Evolutionary conservation across 2,797 vertebrate species (phyloP).

Genomic region (Ataeniobius toweri): DNA sequence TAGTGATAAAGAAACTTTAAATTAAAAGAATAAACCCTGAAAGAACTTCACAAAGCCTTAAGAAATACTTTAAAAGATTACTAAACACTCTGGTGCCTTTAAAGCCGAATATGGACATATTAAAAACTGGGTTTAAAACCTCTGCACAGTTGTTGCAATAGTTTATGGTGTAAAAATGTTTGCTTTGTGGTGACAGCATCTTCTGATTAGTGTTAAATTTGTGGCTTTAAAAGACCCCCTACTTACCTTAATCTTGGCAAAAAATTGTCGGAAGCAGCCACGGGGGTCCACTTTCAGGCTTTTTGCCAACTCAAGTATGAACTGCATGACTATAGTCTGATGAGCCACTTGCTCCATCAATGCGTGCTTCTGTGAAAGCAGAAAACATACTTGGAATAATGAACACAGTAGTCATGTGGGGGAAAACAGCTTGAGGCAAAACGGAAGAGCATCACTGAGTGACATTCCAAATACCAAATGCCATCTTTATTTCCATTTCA

Average conservation of each 20-base stretch:
- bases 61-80: not conserved
- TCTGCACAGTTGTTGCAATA: not conserved
- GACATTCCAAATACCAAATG: not conserved
- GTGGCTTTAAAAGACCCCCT: not conserved
- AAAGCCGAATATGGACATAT: not conserved
- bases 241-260: conserved; percentile 92
- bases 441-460: not conserved
- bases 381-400: not conserved
- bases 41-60: not conserved
- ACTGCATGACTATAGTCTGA: conserved; percentile 98
- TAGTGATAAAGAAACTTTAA: not conserved
- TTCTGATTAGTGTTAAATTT: not conserved
- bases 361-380: conserved; percentile 84
- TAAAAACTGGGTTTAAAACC: not conserved
- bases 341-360: conserved; percentile 97
- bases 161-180: not conserved
- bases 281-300: conserved; percentile 94
- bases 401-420: not conserved
- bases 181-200: not conserved
- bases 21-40: no score
- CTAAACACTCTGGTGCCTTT: no score
- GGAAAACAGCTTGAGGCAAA: not conserved
- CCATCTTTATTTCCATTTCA: not conserved
- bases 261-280: conserved; percentile 94
- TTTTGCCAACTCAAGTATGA: conserved; percentile 93